Percentiles rank a stretch among this genome's conserved stretches.
Evolutionary conservation across 2,113 vertebrate species (phyloP).

Genomic region (Oncorhynchus keta): DNA sequence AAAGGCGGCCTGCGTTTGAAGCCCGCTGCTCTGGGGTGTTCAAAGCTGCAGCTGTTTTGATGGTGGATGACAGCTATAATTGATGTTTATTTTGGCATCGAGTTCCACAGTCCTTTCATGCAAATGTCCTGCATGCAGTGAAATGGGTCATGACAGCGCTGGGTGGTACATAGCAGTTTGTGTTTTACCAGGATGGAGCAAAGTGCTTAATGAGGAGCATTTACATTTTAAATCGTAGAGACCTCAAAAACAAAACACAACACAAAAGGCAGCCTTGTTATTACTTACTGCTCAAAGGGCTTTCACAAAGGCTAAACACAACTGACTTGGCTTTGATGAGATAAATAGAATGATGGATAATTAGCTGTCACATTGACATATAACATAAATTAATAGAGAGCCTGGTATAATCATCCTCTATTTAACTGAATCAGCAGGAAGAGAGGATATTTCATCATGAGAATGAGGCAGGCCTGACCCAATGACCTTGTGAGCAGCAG

Average conservation of each 20-base stretch:
- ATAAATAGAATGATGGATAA: slow-evolving; percentile 34
- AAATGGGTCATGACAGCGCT: slow-evolving; percentile 75
- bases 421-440: slow-evolving; percentile 25
- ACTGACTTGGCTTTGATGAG: slow-evolving; percentile 42
- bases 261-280: slow-evolving; percentile 45
- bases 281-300: slow-evolving; percentile 36
- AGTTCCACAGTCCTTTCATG: slow-evolving; percentile 77
- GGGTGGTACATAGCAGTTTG: slow-evolving; percentile 61
- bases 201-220: slow-evolving; percentile 67
- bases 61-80: slow-evolving; percentile 82
- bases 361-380: slow-evolving; percentile 10
- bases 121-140: slow-evolving; percentile 74
- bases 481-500: slow-evolving; percentile 15
- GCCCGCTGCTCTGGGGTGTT: slow-evolving; percentile 75
- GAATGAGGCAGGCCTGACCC: slow-evolving; percentile 1
- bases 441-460: not conserved
- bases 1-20: slow-evolving; percentile 75
- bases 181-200: slow-evolving; percentile 63
- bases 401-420: slow-evolving; percentile 33
- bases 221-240: slow-evolving; percentile 69
- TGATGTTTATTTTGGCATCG: slow-evolving; percentile 82
- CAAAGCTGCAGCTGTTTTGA: slow-evolving; percentile 83
- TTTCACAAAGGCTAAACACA: slow-evolving; percentile 8
- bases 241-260: slow-evolving; percentile 43
- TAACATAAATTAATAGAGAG: not conserved